Evolutionary conservation across 2,113 vertebrate genomes (phyloP).

Genomic region (Dipodomys ordii): DNA sequence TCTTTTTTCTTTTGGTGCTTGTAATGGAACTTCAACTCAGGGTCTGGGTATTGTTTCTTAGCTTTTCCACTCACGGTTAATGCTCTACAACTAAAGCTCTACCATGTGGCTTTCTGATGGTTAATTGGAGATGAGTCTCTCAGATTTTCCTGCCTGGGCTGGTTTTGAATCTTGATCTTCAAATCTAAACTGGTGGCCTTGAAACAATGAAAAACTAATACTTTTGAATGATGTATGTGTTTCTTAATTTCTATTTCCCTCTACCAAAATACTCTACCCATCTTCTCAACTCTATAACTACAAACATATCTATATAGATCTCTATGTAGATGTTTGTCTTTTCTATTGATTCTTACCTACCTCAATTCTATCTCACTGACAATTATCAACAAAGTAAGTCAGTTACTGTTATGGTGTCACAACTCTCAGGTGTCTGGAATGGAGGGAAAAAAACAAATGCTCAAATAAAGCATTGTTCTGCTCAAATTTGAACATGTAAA

Average conservation of each 20-base stretch:
- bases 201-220: slow-evolving; percentile 1
- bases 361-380: neutral
- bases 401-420: neutral
- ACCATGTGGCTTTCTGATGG: no score
- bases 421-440: neutral
- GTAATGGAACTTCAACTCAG: no score
- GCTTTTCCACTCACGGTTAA: no score
- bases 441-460: neutral
- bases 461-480: neutral
- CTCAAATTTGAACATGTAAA: no score
- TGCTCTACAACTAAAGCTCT: no score
- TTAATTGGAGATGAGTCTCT: no score
- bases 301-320: neutral
- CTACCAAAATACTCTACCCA: slow-evolving; percentile 4
- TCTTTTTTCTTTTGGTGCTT: no score
- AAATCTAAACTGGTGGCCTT: neutral
- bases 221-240: slow-evolving; percentile 24
- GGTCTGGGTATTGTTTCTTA: no score
- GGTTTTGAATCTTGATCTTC: neutral
- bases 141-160: no score
- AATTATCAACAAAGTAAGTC: slow-evolving; percentile 32
- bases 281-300: neutral
- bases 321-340: neutral
- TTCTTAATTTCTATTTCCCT: slow-evolving; percentile 11
- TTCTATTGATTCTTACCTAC: slow-evolving; percentile 4